phyloP scores from a whole-genome alignment of 2,888 invertebrate genomes.

The Lomographa bimaculata region DNA sequence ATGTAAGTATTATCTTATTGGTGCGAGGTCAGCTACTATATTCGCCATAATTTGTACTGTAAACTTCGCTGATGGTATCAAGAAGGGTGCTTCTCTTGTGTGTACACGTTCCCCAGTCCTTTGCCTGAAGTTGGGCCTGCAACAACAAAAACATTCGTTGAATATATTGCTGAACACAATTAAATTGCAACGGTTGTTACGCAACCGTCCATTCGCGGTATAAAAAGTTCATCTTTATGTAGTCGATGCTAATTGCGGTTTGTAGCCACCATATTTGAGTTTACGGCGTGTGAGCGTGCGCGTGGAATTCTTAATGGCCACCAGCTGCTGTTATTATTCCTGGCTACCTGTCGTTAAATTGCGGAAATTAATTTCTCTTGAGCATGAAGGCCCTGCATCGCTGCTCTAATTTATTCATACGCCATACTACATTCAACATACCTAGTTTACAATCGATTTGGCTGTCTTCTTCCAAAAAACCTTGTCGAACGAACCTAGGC shows the following conservation, averaged over 20 bases:
- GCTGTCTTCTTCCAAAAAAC: too few species aligned
- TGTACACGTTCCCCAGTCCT: constrained; percentile 75
- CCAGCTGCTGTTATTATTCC: constrained; percentile 57
- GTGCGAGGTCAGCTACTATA: constrained; percentile 61
- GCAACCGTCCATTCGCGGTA: constrained; percentile 13
- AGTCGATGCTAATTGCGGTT: constrained; percentile 74
- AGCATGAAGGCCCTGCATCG: constrained; percentile 20
- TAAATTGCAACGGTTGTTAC: constrained; percentile 12
- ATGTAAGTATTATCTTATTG: constrained; percentile 29
- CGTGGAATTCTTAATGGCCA: constrained; percentile 57
- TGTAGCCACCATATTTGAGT: constrained; percentile 69
- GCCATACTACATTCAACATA: too few species aligned
- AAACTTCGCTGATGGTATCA: constrained; percentile 45
- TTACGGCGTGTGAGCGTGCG: constrained; percentile 61
- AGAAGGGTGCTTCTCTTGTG: constrained; percentile 72
- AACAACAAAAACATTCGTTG: constrained; percentile 48
- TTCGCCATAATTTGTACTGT: constrained; percentile 59
- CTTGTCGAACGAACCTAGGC: too few species aligned
- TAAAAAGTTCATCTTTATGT: constrained; percentile 49
- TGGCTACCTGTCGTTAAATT: constrained; percentile 43
- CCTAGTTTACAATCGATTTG: too few species aligned
- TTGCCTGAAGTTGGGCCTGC: constrained; percentile 63
- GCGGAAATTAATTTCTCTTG: constrained; percentile 43
- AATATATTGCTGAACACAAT: constrained; percentile 1
- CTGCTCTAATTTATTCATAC: too few species aligned